Evolutionary conservation across 2,888 invertebrate genomes (phyloP), one percentile per base, ranked within the genome.

Genomic region (Ptilodon capucinus): DNA sequence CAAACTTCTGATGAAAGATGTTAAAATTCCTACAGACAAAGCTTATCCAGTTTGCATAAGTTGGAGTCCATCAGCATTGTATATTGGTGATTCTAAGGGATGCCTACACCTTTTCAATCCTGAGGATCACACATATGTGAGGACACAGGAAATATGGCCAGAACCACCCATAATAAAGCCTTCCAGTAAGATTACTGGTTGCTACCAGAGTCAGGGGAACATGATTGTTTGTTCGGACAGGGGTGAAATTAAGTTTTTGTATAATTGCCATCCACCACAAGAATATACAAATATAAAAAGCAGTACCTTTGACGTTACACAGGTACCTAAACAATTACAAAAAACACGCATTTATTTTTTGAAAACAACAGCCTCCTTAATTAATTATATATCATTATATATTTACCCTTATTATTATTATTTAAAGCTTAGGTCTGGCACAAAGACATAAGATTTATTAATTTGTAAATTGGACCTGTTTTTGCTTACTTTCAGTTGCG

Each of bases 81-180:
- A 91, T 51, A 73, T 91, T 32, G 91, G 91, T 9, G 91, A 91
- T 51, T 89, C 91, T 11, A 87, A 81, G 60, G 91, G 91, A 6
- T 75, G 70, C 21, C 64, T 91, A 23, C 88, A 91, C 62, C 64
- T 90, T 4, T 81, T 86, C 48, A 79, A 87, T 54, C 90, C 90
- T 11, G 83, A 84, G 59, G 57, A 79, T 17, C 72, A 74, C 53
- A 64, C 42, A 21, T 77, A 79, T 60, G 63, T 81, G 1, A 81
- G 77, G 51, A 71, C 84, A 2, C 76, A 84, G 57, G 80, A 78
- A 52, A 62, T 91, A 45, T 91, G 89, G 86, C 76, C 81, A 11
- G 86, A 86, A 51, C 78, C 85, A 0, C 76, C 79, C 9, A 64
- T 79, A 17, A 81, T 68, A 40, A 75, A 79, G 51, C 84, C 85